Base-by-base conservation (phyloP, 1,140 invertebrate genomes). In the Theocolax elegans region DNA sequence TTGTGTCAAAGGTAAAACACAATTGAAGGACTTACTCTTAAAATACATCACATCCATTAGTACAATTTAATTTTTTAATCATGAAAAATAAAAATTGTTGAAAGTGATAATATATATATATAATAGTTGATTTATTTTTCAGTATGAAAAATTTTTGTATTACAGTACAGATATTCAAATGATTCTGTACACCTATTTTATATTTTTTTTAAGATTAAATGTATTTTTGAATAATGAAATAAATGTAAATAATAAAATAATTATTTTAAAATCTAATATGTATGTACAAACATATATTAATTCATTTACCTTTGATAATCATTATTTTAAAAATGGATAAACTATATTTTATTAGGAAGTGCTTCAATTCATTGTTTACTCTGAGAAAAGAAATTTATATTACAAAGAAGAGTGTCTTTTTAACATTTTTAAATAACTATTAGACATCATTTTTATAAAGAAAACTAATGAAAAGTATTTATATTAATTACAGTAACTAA, bases 41-140 rank as follows among this genome's bases (percentile, higher is more conserved):
- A 67, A 46, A 54, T 40, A 31, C 44, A n/a, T 62, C 51, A 31
- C 23, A 51, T 21, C 19, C 38, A 17, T 25, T 64, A 40, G 23
- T 17, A 60, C 12, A 44, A 25, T 25, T 38, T 53, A 2, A 38
- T 95, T 94, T 75, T 94, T 93, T 0, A 94, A 94, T 13, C 96
- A 94, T 79, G 93, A n/a, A n/a, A 91, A 71, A 91, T 94, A 60
- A 15, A 60, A 19, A 46, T 69, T 94, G 29, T n/a, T 46, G 29
- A 21, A 13, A 38, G 25, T 46, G 29, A 25, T 21, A 54, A 46
- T 60, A 44, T 9, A 29, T 3, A n/a, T 46, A 60, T 27, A 31
- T 46, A 17, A 46, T 19, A 31, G 12, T 35, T 19, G 17, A 1
- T 31, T 29, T 31, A 54, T 9, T 31, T 35, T 35, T 54, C 10